These are phyloP conservation scores for Ciconia boyciana DNA, from an alignment of 2,113 vertebrate genomes.

Conservation along the genomic window DNA sequence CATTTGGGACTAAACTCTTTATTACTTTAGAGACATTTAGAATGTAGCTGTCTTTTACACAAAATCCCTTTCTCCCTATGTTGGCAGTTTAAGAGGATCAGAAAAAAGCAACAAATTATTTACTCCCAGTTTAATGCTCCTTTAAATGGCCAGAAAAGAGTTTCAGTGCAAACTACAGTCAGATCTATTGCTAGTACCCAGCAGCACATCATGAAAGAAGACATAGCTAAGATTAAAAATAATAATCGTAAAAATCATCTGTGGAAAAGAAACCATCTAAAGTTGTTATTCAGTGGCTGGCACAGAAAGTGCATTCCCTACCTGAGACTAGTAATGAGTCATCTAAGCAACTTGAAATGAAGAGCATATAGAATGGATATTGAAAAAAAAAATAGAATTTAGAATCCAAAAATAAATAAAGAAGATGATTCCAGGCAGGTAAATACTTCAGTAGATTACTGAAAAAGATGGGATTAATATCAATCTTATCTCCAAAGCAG, in stretches of 20 bases:
- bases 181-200: conserved; percentile 23
- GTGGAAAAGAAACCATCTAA: background rate
- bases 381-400: background rate
- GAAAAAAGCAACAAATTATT: conserved; percentile 32
- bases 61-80: background rate
- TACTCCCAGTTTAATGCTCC: background rate
- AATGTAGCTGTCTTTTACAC: background rate
- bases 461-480: conserved; percentile 11
- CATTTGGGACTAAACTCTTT: background rate
- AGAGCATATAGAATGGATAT: background rate
- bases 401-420: conserved; percentile 2
- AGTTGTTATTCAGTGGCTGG: background rate
- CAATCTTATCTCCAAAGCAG: background rate
- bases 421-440: background rate
- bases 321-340: background rate
- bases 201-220: background rate
- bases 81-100: background rate
- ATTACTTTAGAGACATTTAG: background rate
- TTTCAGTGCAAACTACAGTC: background rate
- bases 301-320: background rate
- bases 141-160: conserved; percentile 26
- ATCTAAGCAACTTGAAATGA: conserved; percentile 10
- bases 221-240: conserved; percentile 39
- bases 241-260: conserved; percentile 31
- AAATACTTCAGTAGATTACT: conserved; percentile 17